Evolutionary conservation across 2,888 invertebrate genomes (phyloP), one percentile per base, ranked within the genome.

Genomic region (Drosophila putrida): DNA sequence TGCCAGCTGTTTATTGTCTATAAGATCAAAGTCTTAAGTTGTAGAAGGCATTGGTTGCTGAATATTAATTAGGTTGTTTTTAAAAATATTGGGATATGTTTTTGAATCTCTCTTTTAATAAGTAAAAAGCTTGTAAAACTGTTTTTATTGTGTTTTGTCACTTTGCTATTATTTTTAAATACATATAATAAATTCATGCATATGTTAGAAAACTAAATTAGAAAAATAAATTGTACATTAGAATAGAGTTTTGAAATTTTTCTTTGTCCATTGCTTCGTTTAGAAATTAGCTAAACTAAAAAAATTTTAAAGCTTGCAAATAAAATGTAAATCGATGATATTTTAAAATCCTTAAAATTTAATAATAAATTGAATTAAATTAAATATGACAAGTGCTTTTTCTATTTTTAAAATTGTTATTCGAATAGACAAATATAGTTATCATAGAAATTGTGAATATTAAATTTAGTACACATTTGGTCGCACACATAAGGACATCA

Each of bases 1-100:
- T 8, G 25, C 33, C 66, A 68, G 50, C 63, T 73, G 55, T 50
- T 44, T 6, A 28, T 46, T 55, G 50, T 59, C 62, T 68, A 11
- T 2, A 44, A 6, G 36, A 39, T 9, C 13, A 4, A 44, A 54
- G 43, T 60, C 35, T 36, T 35, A 38, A 43, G 13, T 10, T 15
- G 13, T 6, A 51, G 9, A 10, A 13, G 10, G 4, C 13, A 8
- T 9, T 15, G 11, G 10, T 9, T 35, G n/a, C 44, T 43, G 6
- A 33, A n/a, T 25, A 43, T 27, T 55, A 55, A 43, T 55, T 55
- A 43, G 25, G 8, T 13, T 33, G 31, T 33, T 43, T 25, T 27
- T 33, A n/a, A 43, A 55, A 43, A 38, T 38, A 43, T 55, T 55
- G 3, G 20, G 4, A 49, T 8, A 11, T 31, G 6, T 33, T 4